A percentile compares a stretch with the other conserved stretches of the same genome.
These are phyloP conservation scores for Drosophila nebulosa DNA, from an alignment of 1,140 invertebrate species.

Conservation along the genomic window DNA sequence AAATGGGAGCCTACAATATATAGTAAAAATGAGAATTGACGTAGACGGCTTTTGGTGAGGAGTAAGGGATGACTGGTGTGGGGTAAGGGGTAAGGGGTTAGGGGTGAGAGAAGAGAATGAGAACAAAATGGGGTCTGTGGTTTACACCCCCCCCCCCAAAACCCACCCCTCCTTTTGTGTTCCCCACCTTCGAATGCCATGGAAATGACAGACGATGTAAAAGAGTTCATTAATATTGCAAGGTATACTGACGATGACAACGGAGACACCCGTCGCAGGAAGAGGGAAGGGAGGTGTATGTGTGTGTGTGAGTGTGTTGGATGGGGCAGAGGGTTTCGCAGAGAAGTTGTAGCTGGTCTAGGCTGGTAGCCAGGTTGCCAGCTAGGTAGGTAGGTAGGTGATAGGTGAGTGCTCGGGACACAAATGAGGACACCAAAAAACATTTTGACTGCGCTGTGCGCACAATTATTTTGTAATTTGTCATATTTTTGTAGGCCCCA, in stretches of 20 bases:
- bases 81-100: neutral
- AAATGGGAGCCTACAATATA: conserved; percentile 32
- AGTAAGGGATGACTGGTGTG: neutral
- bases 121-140: conserved; percentile 26
- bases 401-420: conserved; percentile 3
- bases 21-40: conserved; percentile 35
- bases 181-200: conserved; percentile 28
- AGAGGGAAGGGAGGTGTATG: neutral
- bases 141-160: conserved; percentile 27
- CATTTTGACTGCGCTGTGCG: conserved; percentile 70
- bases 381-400: conserved; percentile 9
- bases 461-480: conserved; percentile 78
- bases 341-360: no score
- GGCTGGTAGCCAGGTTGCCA: neutral
- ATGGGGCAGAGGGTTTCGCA: no score
- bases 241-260: conserved; percentile 53
- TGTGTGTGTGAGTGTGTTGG: neutral
- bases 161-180: no score
- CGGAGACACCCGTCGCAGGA: neutral
- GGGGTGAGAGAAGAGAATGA: neutral
- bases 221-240: conserved; percentile 78
- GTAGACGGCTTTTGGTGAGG: conserved; percentile 22
- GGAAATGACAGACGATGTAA: conserved; percentile 75
- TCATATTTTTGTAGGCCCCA: conserved; percentile 65
- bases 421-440: conserved; percentile 42